Evolutionary conservation across 1,140 invertebrate species (phyloP).

Genomic region (Cataglyphis hispanica): DNA sequence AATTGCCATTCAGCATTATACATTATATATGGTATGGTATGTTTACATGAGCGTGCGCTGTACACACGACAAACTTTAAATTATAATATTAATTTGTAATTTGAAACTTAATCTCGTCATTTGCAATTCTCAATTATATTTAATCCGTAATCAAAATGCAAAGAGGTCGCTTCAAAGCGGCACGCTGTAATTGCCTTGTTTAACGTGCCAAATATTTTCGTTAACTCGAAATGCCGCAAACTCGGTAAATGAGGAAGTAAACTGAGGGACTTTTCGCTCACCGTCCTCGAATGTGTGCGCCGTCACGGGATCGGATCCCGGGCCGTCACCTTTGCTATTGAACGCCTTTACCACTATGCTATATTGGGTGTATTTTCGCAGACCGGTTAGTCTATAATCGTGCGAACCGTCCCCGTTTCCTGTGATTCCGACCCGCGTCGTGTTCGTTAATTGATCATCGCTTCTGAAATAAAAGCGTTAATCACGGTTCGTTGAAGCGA

Average conservation of each 20-base stretch:
- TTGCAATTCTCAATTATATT: constrained; percentile 56
- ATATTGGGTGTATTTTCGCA: constrained; percentile 93
- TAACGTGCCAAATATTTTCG: constrained; percentile 35
- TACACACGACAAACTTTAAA: constrained; percentile 52
- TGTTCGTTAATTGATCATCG: constrained; percentile 84
- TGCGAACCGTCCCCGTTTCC: constrained; percentile 85
- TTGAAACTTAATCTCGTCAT: constrained; percentile 59
- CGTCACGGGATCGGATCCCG: constrained; percentile 89
- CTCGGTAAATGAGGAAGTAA: constrained; percentile 8
- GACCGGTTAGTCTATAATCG: constrained; percentile 88
- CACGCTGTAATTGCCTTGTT: constrained; percentile 47
- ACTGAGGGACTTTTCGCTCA: constrained; percentile 78
- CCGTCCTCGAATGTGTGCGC: constrained; percentile 94
- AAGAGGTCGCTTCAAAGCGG: constrained; percentile 40
- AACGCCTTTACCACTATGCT: constrained; percentile 92
- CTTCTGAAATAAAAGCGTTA: constrained; percentile 75
- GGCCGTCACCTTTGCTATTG: constrained; percentile 93
- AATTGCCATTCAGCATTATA: constrained; percentile 39
- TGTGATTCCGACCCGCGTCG: constrained; percentile 85
- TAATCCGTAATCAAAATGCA: constrained; percentile 52
- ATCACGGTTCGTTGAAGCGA: constrained; percentile 37
- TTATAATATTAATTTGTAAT: constrained; percentile 60
- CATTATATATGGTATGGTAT: constrained; percentile 36
- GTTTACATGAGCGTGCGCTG: constrained; percentile 6
- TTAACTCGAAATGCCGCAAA: constrained; percentile 1